Conservation (phyloP, 2,888 invertebrate species). For the Harmothoe impar region DNA sequence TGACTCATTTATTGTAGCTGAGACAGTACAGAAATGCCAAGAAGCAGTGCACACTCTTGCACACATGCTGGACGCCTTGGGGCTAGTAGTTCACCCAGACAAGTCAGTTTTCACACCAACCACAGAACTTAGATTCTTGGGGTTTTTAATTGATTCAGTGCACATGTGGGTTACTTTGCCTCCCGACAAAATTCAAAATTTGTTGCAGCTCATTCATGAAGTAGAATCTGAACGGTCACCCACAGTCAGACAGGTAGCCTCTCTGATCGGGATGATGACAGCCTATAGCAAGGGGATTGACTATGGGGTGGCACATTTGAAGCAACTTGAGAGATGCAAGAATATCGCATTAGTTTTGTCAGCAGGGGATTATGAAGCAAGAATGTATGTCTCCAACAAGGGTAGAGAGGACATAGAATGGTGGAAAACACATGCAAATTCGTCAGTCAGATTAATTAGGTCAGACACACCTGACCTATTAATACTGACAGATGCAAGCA, state of each 20-base stretch:
- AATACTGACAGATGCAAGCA: neutral
- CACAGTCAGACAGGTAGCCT: neutral
- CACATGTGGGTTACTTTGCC: neutral
- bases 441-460: neutral
- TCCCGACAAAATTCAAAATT: neutral
- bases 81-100: neutral
- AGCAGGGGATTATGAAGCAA: neutral
- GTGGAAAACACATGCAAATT: neutral
- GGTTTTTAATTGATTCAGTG: neutral
- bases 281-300: neutral
- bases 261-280: neutral
- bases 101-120: no score
- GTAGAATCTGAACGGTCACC: neutral
- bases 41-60: neutral
- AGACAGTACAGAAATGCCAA: neutral
- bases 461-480: neutral
- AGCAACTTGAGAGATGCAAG: no score
- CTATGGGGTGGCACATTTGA: constrained; percentile 1
- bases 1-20: constrained; percentile 8
- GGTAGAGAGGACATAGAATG: neutral
- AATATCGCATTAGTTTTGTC: neutral
- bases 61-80: neutral
- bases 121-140: neutral
- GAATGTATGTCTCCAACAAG: neutral
- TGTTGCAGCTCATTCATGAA: neutral